Evolutionary conservation across 2,797 vertebrate species (phyloP), one percentile per base, ranked within the genome.

Genomic region (Neosilurus hyrtlii): DNA sequence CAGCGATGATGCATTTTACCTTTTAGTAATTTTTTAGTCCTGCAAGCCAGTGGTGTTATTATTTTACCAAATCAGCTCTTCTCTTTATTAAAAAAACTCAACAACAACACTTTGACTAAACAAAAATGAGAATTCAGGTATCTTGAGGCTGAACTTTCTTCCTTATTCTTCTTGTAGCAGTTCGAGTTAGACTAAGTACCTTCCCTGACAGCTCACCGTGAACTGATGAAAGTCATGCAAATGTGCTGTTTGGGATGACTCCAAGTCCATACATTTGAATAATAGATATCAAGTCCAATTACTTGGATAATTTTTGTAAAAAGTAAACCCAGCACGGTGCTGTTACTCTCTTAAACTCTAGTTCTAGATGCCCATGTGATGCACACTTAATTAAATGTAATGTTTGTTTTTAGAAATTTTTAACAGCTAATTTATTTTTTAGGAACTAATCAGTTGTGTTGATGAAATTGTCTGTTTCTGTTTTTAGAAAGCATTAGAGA

Each of bases 171-270:
- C 52, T 70, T 73, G 15, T 86, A 89, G 85, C 91, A 89, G 91
- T 89, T 90, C 90, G 89, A 93, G 92, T 93, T 90, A 93, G 90
- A 90, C 91, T 4, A 6, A 43, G 57, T 61, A 43, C 9, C 61
- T 35, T 84, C 85, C 89, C 90, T 92, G 91, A 92, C 92, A 88
- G 90, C 90, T 91, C 88, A 70, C 90, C 90, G 91, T 89, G 89
- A 88, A 87, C 57, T 91, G 92, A 93, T 93, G 92, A 94, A 94
- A 95, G 93, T 90, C 88, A 93, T 94, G 93, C 93, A 92, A 93
- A 94, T 94, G 88, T 35, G 24, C 88, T 92, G 91, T 94, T 94
- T 94, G 91, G 91, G 92, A 91, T 90, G 89, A 90, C 90, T 90
- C 88, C 90, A 86, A 79, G 12, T 75, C 18, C 20, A 22, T 59